Percentiles rank a stretch among this genome's conserved stretches.
Conservation (phyloP, 1,140 invertebrate genomes). For the Tetranychus urticae region DNA sequence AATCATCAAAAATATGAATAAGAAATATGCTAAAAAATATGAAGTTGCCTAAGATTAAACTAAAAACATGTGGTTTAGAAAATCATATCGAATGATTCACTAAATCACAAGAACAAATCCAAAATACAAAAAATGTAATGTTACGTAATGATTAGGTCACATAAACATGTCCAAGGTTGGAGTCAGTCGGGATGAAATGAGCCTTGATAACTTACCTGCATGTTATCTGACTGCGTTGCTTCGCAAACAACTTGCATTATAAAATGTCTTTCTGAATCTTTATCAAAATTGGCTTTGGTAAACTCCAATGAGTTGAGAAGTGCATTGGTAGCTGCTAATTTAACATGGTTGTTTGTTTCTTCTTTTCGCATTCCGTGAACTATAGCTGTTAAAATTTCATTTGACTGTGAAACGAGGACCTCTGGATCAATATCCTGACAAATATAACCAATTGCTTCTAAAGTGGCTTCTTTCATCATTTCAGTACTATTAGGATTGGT, state of each 20-base stretch:
- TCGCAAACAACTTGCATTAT: conserved; percentile 95
- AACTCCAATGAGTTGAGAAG: conserved; percentile 96
- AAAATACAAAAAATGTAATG: neutral
- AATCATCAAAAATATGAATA: neutral
- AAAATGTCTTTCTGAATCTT: conserved; percentile 86
- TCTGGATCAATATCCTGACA: conserved; percentile 66
- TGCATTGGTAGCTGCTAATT: conserved; percentile 83
- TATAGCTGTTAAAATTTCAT: conserved; percentile 91
- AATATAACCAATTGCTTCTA: conserved; percentile 85
- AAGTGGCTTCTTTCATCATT: conserved; percentile 77
- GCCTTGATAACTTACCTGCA: conserved; percentile 35
- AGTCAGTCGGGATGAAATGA: neutral
- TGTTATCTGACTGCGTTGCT: conserved; percentile 43
- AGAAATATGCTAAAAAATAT: neutral
- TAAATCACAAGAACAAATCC: neutral
- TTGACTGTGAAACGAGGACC: conserved; percentile 67
- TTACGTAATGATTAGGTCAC: neutral
- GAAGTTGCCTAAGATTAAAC: neutral
- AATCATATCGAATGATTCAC: neutral
- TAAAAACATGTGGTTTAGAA: too few species aligned
- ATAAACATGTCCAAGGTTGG: too few species aligned
- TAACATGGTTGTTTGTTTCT: conserved; percentile 54
- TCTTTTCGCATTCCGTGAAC: conserved; percentile 86
- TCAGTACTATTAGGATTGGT: conserved; percentile 55
- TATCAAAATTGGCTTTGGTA: conserved; percentile 93